A percentile compares a stretch with the other conserved stretches of the same genome.
phyloP scores from a whole-genome alignment of 2,888 invertebrate species.

The Agrenia bidenticulata region DNA sequence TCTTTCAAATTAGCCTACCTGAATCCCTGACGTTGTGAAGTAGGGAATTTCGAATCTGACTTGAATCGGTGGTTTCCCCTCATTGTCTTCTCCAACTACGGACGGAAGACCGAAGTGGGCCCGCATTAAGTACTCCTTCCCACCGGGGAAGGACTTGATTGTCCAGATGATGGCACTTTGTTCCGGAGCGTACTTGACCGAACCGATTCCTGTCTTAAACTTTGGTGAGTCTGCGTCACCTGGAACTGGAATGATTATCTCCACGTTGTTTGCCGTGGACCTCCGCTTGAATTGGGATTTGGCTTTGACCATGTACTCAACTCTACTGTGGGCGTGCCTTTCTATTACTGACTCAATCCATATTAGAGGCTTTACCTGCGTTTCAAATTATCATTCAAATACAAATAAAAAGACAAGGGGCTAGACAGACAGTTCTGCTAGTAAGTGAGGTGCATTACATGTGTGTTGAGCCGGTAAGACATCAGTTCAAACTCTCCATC shows the following conservation, averaged over 20 bases:
- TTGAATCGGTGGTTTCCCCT: constrained; percentile 96
- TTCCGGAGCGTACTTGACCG: constrained; percentile 96
- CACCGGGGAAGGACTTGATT: constrained; percentile 95
- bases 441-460: constrained; percentile 62
- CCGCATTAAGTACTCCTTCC: constrained; percentile 96
- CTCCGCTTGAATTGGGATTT: constrained; percentile 97
- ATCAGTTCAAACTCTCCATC: constrained; percentile 99
- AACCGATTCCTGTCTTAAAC: constrained; percentile 95
- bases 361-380: constrained; percentile 86
- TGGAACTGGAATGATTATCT: constrained; percentile 93
- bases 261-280: constrained; percentile 98
- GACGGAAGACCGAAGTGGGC: constrained; percentile 97
- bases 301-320: constrained; percentile 99
- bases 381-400: too few species aligned
- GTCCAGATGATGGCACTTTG: constrained; percentile 97
- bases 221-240: constrained; percentile 98
- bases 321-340: constrained; percentile 92
- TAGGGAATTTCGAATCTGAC: constrained; percentile 99
- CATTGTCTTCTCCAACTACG: constrained; percentile 88
- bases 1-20: constrained; percentile 62
- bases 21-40: constrained; percentile 97
- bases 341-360: constrained; percentile 99
- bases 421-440: too few species aligned
- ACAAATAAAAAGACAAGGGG: too few species aligned
- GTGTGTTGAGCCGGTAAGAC: constrained; percentile 95